Conservation (phyloP, 2,888 invertebrate genomes). For the Rhagium mordax region DNA sequence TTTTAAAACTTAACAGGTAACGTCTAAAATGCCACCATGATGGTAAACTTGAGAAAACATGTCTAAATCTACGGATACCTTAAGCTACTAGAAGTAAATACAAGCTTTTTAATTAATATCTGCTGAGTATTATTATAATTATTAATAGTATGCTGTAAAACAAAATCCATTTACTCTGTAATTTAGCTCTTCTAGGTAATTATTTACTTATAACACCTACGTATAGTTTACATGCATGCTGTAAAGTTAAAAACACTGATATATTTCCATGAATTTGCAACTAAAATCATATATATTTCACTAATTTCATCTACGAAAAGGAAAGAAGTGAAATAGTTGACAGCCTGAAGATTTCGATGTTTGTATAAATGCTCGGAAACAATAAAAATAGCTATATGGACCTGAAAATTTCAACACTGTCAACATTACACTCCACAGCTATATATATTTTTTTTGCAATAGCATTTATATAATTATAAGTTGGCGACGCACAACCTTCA, state of each 20-base stretch:
- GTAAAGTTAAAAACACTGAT: conserved; percentile 59
- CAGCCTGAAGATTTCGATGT: conserved; percentile 36
- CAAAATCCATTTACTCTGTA: not conserved
- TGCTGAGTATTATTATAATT: conserved; percentile 55
- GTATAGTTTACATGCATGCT: conserved; percentile 55
- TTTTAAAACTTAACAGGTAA: conserved; percentile 37
- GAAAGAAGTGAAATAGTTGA: conserved; percentile 39
- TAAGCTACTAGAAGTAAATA: conserved; percentile 56
- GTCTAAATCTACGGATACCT: conserved; percentile 62
- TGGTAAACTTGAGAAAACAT: conserved; percentile 58
- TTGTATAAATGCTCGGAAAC: conserved; percentile 39
- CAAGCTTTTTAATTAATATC: conserved; percentile 54
- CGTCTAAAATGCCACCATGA: conserved; percentile 64
- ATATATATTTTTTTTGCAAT: conserved; percentile 47
- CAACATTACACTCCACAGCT: conserved; percentile 45
- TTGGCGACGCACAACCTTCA: conserved; percentile 67
- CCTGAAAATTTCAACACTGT: conserved; percentile 51
- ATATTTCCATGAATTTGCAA: conserved; percentile 55
- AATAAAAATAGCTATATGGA: conserved; percentile 49
- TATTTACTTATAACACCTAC: conserved; percentile 57
- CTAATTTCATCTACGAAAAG: conserved; percentile 52
- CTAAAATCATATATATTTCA: conserved; percentile 49
- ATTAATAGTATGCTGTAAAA: conserved; percentile 15
- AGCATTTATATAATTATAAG: conserved; percentile 56
- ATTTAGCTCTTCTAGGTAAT: not conserved